These are phyloP conservation scores for Heterocephalus glaber DNA, from an alignment of 2,113 vertebrate species.

Conservation along the genomic window DNA sequence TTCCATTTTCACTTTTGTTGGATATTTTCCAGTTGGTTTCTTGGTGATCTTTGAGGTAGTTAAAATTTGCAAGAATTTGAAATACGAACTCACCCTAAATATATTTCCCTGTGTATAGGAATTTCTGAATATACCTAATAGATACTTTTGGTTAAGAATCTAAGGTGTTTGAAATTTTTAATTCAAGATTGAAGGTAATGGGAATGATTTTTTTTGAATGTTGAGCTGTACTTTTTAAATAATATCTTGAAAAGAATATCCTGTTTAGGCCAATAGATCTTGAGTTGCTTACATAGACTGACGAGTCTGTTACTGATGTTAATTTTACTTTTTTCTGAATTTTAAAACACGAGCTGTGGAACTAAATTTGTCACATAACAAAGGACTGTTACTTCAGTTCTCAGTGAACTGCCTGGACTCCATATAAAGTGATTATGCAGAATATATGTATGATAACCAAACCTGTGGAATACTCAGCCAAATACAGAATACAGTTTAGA, in stretches of 20 bases:
- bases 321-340: slow-evolving; percentile 37
- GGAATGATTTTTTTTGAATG: slow-evolving; percentile 27
- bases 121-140: slow-evolving; percentile 8
- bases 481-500: neutral
- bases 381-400: slow-evolving; percentile 17
- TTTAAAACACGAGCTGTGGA: slow-evolving; percentile 43
- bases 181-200: slow-evolving; percentile 25
- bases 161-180: slow-evolving; percentile 38
- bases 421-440: neutral
- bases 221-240: slow-evolving; percentile 18
- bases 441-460: neutral
- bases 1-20: neutral
- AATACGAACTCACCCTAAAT: slow-evolving; percentile 42
- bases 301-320: neutral
- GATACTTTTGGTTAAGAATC: slow-evolving; percentile 47
- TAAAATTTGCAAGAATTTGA: slow-evolving; percentile 58
- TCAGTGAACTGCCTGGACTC: slow-evolving; percentile 2
- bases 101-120: slow-evolving; percentile 13
- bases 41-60: slow-evolving; percentile 56
- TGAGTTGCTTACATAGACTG: neutral
- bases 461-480: neutral
- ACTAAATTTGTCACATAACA: neutral
- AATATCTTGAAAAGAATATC: neutral
- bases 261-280: neutral
- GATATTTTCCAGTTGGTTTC: slow-evolving; percentile 53